These are phyloP conservation scores for Sinodicranocentrus sp. DNA, from an alignment of 2,888 invertebrate species.

Conservation along the genomic window DNA sequence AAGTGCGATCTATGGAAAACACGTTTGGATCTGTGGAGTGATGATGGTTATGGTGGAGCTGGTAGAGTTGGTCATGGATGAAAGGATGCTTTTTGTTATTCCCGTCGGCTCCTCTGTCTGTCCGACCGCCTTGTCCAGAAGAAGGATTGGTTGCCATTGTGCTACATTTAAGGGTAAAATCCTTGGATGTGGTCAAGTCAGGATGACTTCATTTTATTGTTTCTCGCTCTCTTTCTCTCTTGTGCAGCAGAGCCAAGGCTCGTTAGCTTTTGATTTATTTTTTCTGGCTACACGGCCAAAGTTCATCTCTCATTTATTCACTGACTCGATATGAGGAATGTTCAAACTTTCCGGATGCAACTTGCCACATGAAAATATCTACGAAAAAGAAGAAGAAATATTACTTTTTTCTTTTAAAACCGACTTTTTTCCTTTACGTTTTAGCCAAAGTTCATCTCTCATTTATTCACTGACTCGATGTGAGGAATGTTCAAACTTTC, in stretches of 20 bases:
- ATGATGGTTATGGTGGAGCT: conserved; percentile 22
- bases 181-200: conserved; percentile 11
- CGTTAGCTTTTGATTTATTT: conserved; percentile 48
- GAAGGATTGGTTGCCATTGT: conserved; percentile 29
- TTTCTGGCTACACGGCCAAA: neutral
- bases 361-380: neutral
- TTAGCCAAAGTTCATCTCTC: too few species aligned
- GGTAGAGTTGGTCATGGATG: conserved; percentile 50
- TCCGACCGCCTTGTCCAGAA: conserved; percentile 24
- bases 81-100: conserved; percentile 55
- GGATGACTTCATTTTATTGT: conserved; percentile 4
- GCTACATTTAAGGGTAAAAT: conserved; percentile 47
- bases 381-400: neutral
- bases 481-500: neutral
- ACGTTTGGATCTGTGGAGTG: conserved; percentile 23
- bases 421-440: too few species aligned
- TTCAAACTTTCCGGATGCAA: neutral
- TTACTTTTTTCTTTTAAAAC: conserved; percentile 5
- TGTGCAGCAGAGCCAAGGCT: neutral
- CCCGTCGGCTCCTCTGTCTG: conserved; percentile 1
- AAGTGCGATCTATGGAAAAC: conserved; percentile 71
- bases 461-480: neutral
- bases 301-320: conserved; percentile 31
- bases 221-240: conserved; percentile 3
- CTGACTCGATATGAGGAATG: neutral